phyloP scores from a whole-genome alignment of 1,140 invertebrate species.

The Grapholita molesta region DNA sequence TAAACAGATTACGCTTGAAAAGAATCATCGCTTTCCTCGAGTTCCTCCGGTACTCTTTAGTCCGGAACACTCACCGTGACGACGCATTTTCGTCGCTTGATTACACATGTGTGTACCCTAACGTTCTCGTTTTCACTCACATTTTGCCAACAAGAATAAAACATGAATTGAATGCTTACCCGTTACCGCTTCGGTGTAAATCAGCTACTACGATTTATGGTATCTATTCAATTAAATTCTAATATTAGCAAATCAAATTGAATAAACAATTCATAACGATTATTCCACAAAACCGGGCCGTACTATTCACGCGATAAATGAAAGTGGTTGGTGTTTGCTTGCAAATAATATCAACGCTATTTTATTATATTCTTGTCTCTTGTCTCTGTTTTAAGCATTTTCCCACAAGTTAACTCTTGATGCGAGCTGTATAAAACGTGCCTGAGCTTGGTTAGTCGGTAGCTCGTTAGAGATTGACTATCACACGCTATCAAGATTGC shows the following conservation, averaged over 20 bases:
- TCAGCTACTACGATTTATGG: background rate
- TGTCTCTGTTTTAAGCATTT: background rate
- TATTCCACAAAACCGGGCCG: slow-evolving; percentile 39
- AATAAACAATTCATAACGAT: slow-evolving; percentile 35
- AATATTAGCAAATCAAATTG: slow-evolving; percentile 16
- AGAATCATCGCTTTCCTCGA: slow-evolving; percentile 61
- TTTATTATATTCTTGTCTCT: background rate
- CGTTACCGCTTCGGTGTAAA: background rate
- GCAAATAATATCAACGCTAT: background rate
- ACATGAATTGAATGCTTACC: background rate
- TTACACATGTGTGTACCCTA: slow-evolving; percentile 23
- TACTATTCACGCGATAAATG: slow-evolving; percentile 67
- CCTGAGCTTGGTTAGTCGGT: slow-evolving; percentile 29
- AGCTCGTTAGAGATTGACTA: slow-evolving; percentile 47
- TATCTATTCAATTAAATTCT: slow-evolving; percentile 2
- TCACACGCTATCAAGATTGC: slow-evolving; percentile 47
- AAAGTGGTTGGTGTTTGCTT: slow-evolving; percentile 43
- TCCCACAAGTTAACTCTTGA: background rate
- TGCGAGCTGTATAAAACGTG: background rate
- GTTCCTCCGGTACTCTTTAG: slow-evolving; percentile 47
- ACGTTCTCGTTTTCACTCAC: slow-evolving; percentile 3
- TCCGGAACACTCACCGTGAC: slow-evolving; percentile 45
- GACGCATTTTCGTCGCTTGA: slow-evolving; percentile 35
- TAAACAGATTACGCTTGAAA: slow-evolving; percentile 75
- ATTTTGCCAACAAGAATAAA: slow-evolving; percentile 2